Conservation (phyloP, 2,888 invertebrate species). For the Laothoe populi region DNA sequence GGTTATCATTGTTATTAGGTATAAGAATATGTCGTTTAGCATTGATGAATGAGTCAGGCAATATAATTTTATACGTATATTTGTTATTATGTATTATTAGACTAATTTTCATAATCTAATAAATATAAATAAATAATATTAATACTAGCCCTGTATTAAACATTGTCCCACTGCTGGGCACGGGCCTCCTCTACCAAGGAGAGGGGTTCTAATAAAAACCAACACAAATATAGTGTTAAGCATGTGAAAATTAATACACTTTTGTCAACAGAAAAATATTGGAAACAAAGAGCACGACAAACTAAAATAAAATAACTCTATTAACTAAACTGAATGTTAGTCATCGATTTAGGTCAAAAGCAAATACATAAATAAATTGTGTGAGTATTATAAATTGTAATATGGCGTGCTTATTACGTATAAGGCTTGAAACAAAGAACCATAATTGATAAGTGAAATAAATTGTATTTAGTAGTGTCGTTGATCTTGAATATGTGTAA, state of each 20-base stretch:
- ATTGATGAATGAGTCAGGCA: too few species aligned
- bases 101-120: too few species aligned
- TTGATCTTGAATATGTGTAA: not conserved
- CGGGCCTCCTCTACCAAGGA: not conserved
- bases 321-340: not conserved
- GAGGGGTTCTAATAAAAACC: not conserved
- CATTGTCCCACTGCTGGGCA: too few species aligned
- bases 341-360: conserved; percentile 12
- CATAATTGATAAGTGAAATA: conserved; percentile 22
- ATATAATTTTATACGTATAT: too few species aligned
- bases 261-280: too few species aligned
- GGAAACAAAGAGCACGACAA: conserved; percentile 11
- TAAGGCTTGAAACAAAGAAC: conserved; percentile 4
- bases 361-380: conserved; percentile 3
- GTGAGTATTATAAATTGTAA: conserved; percentile 17
- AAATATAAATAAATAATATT: too few species aligned
- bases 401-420: conserved; percentile 23
- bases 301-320: not conserved
- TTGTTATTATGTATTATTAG: too few species aligned
- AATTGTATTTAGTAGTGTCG: not conserved
- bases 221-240: too few species aligned
- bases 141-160: too few species aligned
- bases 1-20: too few species aligned
- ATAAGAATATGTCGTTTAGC: too few species aligned
- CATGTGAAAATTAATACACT: too few species aligned